Evolutionary conservation across 2,113 vertebrate species (phyloP).

Genomic region (Cettia cetti): DNA sequence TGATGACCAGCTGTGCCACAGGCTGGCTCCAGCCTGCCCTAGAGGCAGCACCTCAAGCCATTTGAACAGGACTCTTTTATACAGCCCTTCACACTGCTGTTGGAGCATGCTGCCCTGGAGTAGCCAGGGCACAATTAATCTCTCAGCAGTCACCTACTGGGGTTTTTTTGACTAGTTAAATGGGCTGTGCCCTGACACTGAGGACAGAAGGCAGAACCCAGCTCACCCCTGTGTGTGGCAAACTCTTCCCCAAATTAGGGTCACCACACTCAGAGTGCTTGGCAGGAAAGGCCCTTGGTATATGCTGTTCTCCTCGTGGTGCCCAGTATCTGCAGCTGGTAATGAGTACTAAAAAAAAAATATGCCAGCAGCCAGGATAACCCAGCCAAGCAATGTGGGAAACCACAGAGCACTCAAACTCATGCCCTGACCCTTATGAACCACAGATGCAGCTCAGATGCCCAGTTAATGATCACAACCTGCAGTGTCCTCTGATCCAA

Average conservation of each 20-base stretch:
- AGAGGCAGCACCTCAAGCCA: background rate
- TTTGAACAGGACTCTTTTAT: background rate
- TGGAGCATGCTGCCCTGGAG: background rate
- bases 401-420: background rate
- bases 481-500: background rate
- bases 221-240: fast-evolving
- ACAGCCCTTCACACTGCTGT: background rate
- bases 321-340: background rate
- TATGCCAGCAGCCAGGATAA: background rate
- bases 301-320: fast-evolving
- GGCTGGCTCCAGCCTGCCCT: background rate
- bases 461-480: background rate
- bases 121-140: background rate
- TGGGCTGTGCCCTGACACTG: background rate
- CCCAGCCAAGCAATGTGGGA: background rate
- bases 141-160: background rate
- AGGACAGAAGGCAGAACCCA: background rate
- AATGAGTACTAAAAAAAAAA: background rate
- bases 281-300: background rate
- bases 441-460: background rate
- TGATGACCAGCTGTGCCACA: background rate
- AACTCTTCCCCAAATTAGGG: background rate
- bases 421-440: fast-evolving
- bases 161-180: background rate
- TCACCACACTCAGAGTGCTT: fast-evolving